Percentiles rank a stretch among this genome's conserved stretches.
These are phyloP conservation scores for Cyphomyrmex costatus DNA, from an alignment of 1,140 invertebrate species.

Conservation along the genomic window DNA sequence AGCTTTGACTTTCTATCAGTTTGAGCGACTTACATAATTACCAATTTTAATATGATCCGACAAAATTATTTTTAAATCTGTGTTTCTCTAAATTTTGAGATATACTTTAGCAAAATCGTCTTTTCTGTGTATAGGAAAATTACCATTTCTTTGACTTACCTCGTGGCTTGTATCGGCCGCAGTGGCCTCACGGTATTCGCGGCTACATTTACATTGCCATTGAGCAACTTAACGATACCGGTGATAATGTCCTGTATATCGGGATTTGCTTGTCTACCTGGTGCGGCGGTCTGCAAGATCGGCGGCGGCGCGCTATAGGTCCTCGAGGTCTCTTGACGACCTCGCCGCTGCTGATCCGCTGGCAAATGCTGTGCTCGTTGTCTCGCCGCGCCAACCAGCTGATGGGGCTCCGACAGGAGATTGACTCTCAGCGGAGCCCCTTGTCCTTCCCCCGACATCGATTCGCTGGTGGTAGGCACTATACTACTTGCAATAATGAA, in stretches of 20 bases:
- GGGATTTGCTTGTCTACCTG: constrained; percentile 89
- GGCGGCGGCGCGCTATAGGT: constrained; percentile 82
- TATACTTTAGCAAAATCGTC: too few species aligned
- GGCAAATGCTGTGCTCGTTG: constrained; percentile 75
- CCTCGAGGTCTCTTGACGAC: constrained; percentile 82
- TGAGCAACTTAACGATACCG: constrained; percentile 95
- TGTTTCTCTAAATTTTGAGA: too few species aligned
- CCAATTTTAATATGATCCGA: too few species aligned
- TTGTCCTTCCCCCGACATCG: constrained; percentile 90
- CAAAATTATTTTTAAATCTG: too few species aligned
- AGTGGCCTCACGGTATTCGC: constrained; percentile 89
- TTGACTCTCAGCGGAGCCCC: constrained; percentile 90
- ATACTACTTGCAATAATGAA: constrained; percentile 71
- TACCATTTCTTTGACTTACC: constrained; percentile 70
- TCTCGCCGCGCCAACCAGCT: constrained; percentile 75
- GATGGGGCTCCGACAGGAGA: constrained; percentile 90
- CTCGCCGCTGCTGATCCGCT: constrained; percentile 78
- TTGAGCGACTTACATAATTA: too few species aligned
- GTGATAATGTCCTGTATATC: constrained; percentile 97
- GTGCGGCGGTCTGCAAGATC: constrained; percentile 77
- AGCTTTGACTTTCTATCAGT: too few species aligned
- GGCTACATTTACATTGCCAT: constrained; percentile 95
- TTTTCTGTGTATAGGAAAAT: neutral
- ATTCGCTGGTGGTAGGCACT: constrained; percentile 77
- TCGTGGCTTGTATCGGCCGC: constrained; percentile 86